Base-by-base conservation (phyloP, 1,140 invertebrate species). In the Achroia grisella region DNA sequence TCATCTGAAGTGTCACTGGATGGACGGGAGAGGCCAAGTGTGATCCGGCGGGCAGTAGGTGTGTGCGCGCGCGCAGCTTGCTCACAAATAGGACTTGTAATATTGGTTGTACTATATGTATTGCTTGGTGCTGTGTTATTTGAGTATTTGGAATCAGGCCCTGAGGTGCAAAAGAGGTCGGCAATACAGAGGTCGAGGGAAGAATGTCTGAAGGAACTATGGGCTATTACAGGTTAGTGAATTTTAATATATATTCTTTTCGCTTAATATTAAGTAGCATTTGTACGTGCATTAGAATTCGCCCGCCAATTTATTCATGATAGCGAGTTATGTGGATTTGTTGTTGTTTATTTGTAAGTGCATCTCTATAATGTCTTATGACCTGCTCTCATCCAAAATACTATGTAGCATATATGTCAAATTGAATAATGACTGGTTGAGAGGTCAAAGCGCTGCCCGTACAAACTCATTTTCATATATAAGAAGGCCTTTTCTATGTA, bases 151-250 rank as follows among this genome's bases (percentile, higher is more conserved):
- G 88, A 89, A 69, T 87, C 87, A 4, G 87, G 84, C 4, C 79
- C 86, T 9, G 80, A 85, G 45, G 72, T 81, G 15, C 78, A 85
- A 52, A 76, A 81, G 41, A 48, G 71, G 27, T 75, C 76, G 0
- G 82, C 82, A 1, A 88, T 89, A 41, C 87, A 88, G 46, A 74
- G 81, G 14, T 89, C 87, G 9, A 72, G 88, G 29, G 88, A 89
- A 40, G 88, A 89, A 50, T 89, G 88, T 48, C 62, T 89, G 39
- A 83, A 87, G 36, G 88, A 89, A 54, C 77, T 89, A 2, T 89
- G 88, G 88, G 78, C 88, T 37, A 89, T 89, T 43, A 89, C 88
- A 86, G 88, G 88, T 89, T 49, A 76, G 74, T 57, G 31, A 28
- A 30, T 34, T 46, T 35, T 4, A 2, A 0, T 23, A 1, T 27